Evolutionary conservation across 2,797 vertebrate species (phyloP), one percentile per base, ranked within the genome.

Genomic region (Sphenopsis melanotis): DNA sequence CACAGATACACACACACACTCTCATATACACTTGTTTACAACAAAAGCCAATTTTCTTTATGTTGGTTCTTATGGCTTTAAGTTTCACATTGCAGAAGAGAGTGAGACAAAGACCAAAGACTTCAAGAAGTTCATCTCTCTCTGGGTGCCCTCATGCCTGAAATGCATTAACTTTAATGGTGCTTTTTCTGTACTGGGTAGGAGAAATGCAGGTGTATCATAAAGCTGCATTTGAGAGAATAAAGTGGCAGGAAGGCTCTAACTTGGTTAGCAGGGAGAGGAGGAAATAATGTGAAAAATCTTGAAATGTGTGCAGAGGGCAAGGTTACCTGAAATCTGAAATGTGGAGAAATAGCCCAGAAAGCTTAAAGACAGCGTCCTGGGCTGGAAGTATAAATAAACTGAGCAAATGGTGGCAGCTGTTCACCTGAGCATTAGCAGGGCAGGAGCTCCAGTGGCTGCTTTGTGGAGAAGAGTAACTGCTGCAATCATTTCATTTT

Each of bases 71-170:
- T 89, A 89, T 8, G 63, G 90, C 74, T 96, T 95, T 95, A 96
- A 92, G 82, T 89, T 93, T 82, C 52, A 55, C 14, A 13, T 68
- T 78, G 81, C 46, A 65, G 79, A 85, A 83, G 49, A 65, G 30
- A 94, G 81, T 69, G 72, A 96, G 80, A 66, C 60, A 69, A 72
- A 97, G 93, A 97, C 94, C 96, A 98, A 98, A 97, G 96, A 97
- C 78, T 92, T 84, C n/a, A 15, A 83, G 57, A 94, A 87, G 83
- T 81, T 66, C 83, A 72, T 83, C 74, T 68, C 57, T 81, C 70
- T 80, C 60, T 85, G 32, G 19, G 66, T 86, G 60, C 78, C 81
- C 78, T 94, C 53, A 70, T 0, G 0, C 26, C 85, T 88, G 59
- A 93, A 95, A 94, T 66, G 44, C 37, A 46, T 94, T 94, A 84